These are phyloP conservation scores for Ornithoptera alexandrae DNA, from an alignment of 2,888 invertebrate genomes.

Conservation along the genomic window DNA sequence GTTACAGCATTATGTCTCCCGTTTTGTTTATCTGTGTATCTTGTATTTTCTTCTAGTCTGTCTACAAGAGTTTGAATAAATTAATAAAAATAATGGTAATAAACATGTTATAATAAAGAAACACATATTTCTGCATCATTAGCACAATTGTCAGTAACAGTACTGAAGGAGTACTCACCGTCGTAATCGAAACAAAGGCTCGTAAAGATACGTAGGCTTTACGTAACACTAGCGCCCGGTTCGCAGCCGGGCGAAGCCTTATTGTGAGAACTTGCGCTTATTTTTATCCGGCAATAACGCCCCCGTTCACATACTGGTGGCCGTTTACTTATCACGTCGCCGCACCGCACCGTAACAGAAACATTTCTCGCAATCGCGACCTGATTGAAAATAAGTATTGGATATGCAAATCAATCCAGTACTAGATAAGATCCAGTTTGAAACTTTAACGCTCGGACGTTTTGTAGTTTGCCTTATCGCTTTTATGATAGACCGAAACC, in stretches of 20 bases:
- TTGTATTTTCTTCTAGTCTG: too few relatives aligned
- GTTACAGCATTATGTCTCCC: too few relatives aligned
- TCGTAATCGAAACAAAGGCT: constrained; percentile 70
- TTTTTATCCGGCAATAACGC: constrained; percentile 35
- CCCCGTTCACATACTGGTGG: constrained; percentile 10
- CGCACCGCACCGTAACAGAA: constrained; percentile 13
- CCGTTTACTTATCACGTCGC: constrained; percentile 19
- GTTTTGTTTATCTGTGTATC: too few relatives aligned
- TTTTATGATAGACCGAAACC: not conserved
- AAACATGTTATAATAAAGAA: not conserved
- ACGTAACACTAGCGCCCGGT: constrained; percentile 41
- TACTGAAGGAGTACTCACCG: constrained; percentile 48
- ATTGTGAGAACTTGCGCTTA: constrained; percentile 40
- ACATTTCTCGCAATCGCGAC: constrained; percentile 11
- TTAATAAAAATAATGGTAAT: too few relatives aligned
- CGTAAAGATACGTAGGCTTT: constrained; percentile 64
- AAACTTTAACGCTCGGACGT: not conserved
- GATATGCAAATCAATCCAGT: constrained; percentile 11
- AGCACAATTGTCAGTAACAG: constrained; percentile 35
- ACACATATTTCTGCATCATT: not conserved
- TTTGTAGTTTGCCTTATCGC: not conserved
- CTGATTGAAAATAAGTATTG: constrained; percentile 7
- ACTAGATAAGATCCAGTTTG: not conserved
- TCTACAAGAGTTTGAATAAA: too few relatives aligned
- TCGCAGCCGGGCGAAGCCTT: constrained; percentile 39